Evolutionary conservation across 2,888 invertebrate species (phyloP).

Genomic region (Epinotia brunnichana): DNA sequence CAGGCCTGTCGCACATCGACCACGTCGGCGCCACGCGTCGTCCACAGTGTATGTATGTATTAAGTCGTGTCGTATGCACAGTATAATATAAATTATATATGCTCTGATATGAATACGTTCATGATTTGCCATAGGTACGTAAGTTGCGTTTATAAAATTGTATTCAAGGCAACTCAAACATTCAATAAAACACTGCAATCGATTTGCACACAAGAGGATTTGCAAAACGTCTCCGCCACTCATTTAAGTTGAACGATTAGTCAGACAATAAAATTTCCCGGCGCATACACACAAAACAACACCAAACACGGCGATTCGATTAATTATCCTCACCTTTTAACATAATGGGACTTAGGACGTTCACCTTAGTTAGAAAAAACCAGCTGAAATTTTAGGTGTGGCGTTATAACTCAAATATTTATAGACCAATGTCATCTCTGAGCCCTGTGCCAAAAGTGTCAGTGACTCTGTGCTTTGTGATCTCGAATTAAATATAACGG

Average conservation of each 20-base stretch:
- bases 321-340: conserved; percentile 21
- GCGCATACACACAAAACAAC: conserved; percentile 31
- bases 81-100: no score
- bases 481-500: conserved; percentile 44
- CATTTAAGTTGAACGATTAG: conserved; percentile 24
- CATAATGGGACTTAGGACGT: conserved; percentile 26
- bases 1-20: no score
- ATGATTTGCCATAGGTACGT: no score
- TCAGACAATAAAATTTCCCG: conserved; percentile 30
- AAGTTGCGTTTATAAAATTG: no score
- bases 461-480: conserved; percentile 57
- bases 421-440: conserved; percentile 70
- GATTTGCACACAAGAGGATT: not conserved
- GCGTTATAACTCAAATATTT: conserved; percentile 52
- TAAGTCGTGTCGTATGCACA: no score
- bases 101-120: no score
- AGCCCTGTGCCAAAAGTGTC: conserved; percentile 67
- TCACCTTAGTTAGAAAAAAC: conserved; percentile 22
- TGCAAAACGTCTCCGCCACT: not conserved
- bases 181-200: no score
- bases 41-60: no score
- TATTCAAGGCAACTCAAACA: no score
- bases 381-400: conserved; percentile 9
- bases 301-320: conserved; percentile 29
- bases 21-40: no score